Conservation (phyloP, 2,888 invertebrate species). For the Athrips mouffetella region DNA sequence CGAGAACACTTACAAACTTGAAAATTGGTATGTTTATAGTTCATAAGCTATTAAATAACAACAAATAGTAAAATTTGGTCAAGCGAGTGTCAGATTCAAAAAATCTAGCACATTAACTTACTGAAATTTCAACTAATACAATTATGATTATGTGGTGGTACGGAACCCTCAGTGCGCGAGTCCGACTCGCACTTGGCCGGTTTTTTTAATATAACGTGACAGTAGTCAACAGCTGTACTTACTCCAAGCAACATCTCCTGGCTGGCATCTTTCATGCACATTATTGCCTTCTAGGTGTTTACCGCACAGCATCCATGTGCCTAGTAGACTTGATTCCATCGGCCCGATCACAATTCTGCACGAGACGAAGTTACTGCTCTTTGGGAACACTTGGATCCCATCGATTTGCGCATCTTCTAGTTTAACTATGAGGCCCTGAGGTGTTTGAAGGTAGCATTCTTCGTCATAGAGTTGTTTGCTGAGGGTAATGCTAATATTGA, state of each 20-base stretch:
- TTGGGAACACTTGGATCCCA: not conserved
- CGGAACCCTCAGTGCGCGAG: no score
- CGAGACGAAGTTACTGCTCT: conserved; percentile 26
- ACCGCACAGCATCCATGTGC: conserved; percentile 23
- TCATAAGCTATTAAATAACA: no score
- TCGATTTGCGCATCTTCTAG: not conserved
- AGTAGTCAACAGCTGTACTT: no score
- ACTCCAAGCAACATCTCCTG: conserved; percentile 2
- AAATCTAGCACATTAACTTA: no score
- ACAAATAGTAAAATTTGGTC: no score
- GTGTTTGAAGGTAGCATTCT: conserved; percentile 23
- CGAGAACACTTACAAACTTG: no score
- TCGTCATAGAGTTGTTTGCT: conserved; percentile 25
- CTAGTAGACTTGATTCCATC: conserved; percentile 23
- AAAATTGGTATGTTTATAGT: no score
- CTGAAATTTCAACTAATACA: no score
- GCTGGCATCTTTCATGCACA: conserved; percentile 4
- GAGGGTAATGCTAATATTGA: conserved; percentile 28
- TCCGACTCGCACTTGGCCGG: no score
- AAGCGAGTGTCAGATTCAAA: no score
- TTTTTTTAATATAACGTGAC: no score
- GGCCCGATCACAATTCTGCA: conserved; percentile 33
- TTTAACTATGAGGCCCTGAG: not conserved
- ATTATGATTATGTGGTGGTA: no score
- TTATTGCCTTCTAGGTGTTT: not conserved